phyloP scores from a whole-genome alignment of 2,797 vertebrate species.

The Astyanax mexicanus region DNA sequence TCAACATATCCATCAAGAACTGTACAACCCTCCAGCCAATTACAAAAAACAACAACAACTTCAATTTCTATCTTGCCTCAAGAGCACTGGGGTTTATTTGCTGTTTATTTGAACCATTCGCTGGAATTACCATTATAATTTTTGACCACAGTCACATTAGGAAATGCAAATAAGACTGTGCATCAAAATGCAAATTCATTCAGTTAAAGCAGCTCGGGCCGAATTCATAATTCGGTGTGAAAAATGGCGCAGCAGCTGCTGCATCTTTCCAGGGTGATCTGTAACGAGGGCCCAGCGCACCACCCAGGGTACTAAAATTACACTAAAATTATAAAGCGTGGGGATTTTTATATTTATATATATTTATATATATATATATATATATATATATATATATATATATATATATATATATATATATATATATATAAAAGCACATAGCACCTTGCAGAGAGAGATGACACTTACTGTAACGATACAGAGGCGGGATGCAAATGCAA shows the following conservation, averaged over 20 bases:
- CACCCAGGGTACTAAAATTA: neutral
- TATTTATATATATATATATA: too few species aligned
- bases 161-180: constrained; percentile 69
- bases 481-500: too few species aligned
- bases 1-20: constrained; percentile 28
- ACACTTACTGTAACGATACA: too few species aligned
- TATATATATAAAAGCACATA: too few species aligned
- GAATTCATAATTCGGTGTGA: constrained; percentile 69
- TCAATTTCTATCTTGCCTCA: constrained; percentile 22
- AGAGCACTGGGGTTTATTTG: constrained; percentile 46
- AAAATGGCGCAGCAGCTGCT: constrained; percentile 59
- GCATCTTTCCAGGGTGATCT: constrained; percentile 50
- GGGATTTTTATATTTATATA: too few species aligned
- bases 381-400: too few species aligned
- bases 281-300: constrained; percentile 9
- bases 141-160: constrained; percentile 66
- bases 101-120: constrained; percentile 58
- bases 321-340: neutral
- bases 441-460: too few species aligned
- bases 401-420: too few species aligned
- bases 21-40: constrained; percentile 28
- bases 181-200: constrained; percentile 71
- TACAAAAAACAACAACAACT: constrained; percentile 11
- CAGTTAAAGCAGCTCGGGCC: constrained; percentile 61
- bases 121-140: constrained; percentile 63